These are phyloP conservation scores for Motacilla alba DNA, from an alignment of 2,113 vertebrate species.

Conservation along the genomic window DNA sequence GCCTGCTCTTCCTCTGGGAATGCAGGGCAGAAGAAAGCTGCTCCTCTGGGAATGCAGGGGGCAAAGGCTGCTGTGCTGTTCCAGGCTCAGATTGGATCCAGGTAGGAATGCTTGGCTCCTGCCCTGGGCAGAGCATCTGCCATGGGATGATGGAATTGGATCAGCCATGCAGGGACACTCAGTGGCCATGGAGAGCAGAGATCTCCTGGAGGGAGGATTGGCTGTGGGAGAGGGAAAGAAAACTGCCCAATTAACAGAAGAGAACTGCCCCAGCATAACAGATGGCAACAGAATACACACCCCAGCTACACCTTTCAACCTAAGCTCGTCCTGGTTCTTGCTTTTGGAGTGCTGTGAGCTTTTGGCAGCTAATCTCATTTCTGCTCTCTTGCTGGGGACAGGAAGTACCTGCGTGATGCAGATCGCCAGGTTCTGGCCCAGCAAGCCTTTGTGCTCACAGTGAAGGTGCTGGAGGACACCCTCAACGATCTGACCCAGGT, in stretches of 20 bases:
- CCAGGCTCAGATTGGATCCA: background rate
- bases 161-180: background rate
- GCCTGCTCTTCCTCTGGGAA: background rate
- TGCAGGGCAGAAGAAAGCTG: background rate
- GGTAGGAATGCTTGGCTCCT: background rate
- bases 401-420: conserved; percentile 97
- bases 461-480: conserved; percentile 96
- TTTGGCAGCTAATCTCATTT: background rate
- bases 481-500: conserved; percentile 91
- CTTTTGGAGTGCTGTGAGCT: background rate
- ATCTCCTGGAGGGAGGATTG: too few species aligned
- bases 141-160: background rate
- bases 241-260: background rate
- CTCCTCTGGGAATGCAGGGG: background rate
- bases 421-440: conserved; percentile 97
- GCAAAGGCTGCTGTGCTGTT: background rate
- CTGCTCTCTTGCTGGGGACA: conserved; percentile 35
- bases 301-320: background rate
- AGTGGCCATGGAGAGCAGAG: background rate
- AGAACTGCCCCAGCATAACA: background rate
- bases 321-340: background rate
- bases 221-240: too few species aligned
- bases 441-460: conserved; percentile 92
- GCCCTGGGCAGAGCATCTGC: background rate
- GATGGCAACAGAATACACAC: background rate